These are phyloP conservation scores for Tetragonula clypearis DNA, from an alignment of 1,140 invertebrate genomes.

Conservation along the genomic window DNA sequence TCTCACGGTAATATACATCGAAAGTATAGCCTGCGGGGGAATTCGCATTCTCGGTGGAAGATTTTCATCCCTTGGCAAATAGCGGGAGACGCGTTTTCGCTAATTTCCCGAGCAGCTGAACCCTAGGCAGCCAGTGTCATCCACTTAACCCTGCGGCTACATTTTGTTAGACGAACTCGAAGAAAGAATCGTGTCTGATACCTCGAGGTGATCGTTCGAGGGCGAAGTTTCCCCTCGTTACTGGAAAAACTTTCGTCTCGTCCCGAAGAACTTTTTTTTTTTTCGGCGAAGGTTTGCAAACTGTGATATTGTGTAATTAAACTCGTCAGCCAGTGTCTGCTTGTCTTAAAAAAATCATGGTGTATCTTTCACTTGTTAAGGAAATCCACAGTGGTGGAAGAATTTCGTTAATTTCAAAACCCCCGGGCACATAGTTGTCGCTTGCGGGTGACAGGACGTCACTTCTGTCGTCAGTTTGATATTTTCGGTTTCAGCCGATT, in stretches of 20 bases:
- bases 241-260: constrained; percentile 21
- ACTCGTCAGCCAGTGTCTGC: not conserved
- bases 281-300: no score
- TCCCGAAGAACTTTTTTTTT: constrained; percentile 16
- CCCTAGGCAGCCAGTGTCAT: constrained; percentile 41
- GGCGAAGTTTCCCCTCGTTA: constrained; percentile 42
- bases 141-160: constrained; percentile 71
- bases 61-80: constrained; percentile 11
- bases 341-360: no score
- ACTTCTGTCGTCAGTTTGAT: not conserved
- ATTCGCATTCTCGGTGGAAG: constrained; percentile 72
- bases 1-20: constrained; percentile 38
- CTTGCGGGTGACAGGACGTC: not conserved
- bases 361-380: not conserved
- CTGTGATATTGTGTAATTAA: constrained; percentile 11
- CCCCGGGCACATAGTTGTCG: not conserved
- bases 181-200: constrained; percentile 26
- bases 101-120: constrained; percentile 73
- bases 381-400: not conserved
- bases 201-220: constrained; percentile 19
- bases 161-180: constrained; percentile 36
- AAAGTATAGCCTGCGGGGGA: constrained; percentile 74
- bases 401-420: not conserved
- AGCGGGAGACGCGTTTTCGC: constrained; percentile 56
- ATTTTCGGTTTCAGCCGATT: not conserved